phyloP scores from a whole-genome alignment of 2,888 invertebrate genomes.

The Nudaria mundana region DNA sequence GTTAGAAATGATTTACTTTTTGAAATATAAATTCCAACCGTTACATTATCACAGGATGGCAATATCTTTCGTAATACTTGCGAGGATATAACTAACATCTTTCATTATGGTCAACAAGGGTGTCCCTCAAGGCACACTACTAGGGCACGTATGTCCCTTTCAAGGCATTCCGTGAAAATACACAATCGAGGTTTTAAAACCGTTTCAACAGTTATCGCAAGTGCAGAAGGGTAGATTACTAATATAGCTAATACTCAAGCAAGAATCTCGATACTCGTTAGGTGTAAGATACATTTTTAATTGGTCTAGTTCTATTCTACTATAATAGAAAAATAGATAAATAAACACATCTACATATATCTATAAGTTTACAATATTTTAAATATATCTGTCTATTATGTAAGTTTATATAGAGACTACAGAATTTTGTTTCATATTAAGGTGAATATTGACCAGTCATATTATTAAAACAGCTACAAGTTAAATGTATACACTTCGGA shows the following conservation, averaged over 20 bases:
- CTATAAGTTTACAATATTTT: conserved; percentile 56
- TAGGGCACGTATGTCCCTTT: conserved; percentile 49
- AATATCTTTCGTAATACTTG: conserved; percentile 28
- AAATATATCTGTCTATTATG: conserved; percentile 15
- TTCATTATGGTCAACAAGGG: conserved; percentile 36
- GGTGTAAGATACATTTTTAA: no score
- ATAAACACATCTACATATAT: conserved; percentile 52
- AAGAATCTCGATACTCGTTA: no score
- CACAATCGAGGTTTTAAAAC: conserved; percentile 15
- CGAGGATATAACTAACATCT: conserved; percentile 41
- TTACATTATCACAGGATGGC: conserved; percentile 66
- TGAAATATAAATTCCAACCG: conserved; percentile 40
- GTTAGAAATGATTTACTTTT: conserved; percentile 35
- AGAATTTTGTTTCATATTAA: neutral
- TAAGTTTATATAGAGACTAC: conserved; percentile 3
- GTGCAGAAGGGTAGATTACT: no score
- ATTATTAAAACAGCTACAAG: no score
- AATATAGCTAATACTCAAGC: no score
- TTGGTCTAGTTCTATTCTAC: conserved; percentile 42
- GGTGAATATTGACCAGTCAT: no score
- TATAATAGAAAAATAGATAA: conserved; percentile 55
- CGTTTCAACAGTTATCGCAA: conserved; percentile 3
- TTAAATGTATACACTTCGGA: no score
- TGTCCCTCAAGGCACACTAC: conserved; percentile 63
- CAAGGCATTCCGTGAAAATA: no score